Evolutionary conservation across 2,797 vertebrate genomes (phyloP), one percentile per base, ranked within the genome.

Genomic region (Gymnopithys bicolor): DNA sequence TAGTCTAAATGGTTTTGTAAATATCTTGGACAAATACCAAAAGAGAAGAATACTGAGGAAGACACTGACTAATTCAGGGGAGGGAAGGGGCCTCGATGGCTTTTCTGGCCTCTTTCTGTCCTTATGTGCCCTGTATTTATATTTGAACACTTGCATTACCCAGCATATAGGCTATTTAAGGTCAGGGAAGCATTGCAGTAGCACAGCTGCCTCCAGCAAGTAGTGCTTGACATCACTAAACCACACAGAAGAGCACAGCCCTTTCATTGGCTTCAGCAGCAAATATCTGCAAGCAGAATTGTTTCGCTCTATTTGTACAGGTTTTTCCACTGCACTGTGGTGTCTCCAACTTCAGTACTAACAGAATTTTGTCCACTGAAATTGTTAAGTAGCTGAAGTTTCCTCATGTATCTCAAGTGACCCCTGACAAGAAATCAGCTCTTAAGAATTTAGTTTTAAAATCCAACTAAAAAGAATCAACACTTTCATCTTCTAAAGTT

Each of bases 11-110:
- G 55, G 94, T 93, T 97, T 94, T 93, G 95, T 94, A 91, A 97
- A 97, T 94, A 96, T 81, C 91, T 91, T 98, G 97, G 97, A 97
- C 91, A 96, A 96, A 96, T 66, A 97, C 95, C 97, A 98, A 97
- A 77, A 82, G 90, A 89, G 58, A 96, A 97, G 87, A 97, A 96
- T 87, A 96, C 92, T 82, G 95, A 96, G 95, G 96, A 95, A 97
- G 96, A 96, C 95, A 97, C 95, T 97, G 97, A 97, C 91, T 97
- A 96, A 80, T 88, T 93, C 62, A 71, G 91, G 89, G 90, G 86
- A 92, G 71, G 94, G 84, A 91, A 95, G 95, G 93, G 96, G 91
- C 94, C 95, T 87, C 70, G 82, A 96, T 90, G 85, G 95, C 83
- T 95, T 93, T 96, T 95, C 90, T 33, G 96, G 96, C 90, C 90